phyloP scores from a whole-genome alignment of 2,797 vertebrate species.

The Helostoma temminkii region DNA sequence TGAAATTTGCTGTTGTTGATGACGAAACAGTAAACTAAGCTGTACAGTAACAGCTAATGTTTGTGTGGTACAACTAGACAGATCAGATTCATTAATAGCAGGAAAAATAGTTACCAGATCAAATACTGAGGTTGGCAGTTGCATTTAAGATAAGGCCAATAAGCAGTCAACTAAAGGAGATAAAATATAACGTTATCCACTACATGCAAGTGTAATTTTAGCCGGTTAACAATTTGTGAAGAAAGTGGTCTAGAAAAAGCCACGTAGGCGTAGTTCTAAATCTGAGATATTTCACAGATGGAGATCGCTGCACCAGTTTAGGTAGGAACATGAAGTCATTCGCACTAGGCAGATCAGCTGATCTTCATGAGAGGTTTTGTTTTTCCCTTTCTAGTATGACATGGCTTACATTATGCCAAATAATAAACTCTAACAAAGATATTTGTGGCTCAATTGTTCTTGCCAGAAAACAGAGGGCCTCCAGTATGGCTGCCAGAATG shows the following conservation, averaged over 20 bases:
- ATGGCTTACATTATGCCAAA: conserved; percentile 15
- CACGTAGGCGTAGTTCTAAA: conserved; percentile 42
- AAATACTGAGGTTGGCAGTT: background rate
- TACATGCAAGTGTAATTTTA: conserved; percentile 35
- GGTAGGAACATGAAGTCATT: conserved; percentile 54
- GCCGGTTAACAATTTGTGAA: conserved; percentile 14
- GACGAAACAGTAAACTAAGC: background rate
- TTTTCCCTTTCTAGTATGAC: conserved; percentile 9
- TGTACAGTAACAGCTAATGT: background rate
- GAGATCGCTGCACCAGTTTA: conserved; percentile 39
- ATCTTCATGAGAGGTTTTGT: conserved; percentile 15
- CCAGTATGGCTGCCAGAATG: conserved; percentile 45
- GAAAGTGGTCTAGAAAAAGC: conserved; percentile 38
- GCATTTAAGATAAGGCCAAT: conserved; percentile 4
- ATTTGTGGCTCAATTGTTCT: conserved; percentile 34
- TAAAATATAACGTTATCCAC: background rate
- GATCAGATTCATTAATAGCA: background rate
- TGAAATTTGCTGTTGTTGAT: background rate
- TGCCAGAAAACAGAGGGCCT: conserved; percentile 43
- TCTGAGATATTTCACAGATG: conserved; percentile 44
- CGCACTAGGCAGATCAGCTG: conserved; percentile 32
- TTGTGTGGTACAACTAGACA: background rate
- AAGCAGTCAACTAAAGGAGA: conserved; percentile 5
- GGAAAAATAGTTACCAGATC: background rate
- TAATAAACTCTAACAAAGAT: conserved; percentile 23